Conservation (phyloP, 2,888 invertebrate species). For the Tetramorium bicarinatum region DNA sequence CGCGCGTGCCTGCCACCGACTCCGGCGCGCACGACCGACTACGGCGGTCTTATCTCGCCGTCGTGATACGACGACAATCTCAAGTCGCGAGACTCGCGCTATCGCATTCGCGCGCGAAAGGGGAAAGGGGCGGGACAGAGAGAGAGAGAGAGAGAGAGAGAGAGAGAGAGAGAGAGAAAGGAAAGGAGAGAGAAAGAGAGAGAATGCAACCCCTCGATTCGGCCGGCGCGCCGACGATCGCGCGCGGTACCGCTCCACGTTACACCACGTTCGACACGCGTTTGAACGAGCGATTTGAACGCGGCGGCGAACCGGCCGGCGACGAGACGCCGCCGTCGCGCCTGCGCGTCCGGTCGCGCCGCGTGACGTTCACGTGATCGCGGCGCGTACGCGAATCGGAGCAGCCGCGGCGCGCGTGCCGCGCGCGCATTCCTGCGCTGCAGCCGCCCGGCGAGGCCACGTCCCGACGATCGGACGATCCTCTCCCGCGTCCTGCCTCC, state of each 20-base stretch:
- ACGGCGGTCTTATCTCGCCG: constrained; percentile 37
- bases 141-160: background rate
- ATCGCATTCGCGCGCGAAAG: background rate
- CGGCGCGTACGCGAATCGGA: constrained; percentile 63
- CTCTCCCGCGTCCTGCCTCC: background rate
- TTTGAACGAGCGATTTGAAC: constrained; percentile 60
- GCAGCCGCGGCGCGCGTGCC: background rate
- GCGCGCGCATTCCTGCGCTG: constrained; percentile 61
- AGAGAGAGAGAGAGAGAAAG: background rate
- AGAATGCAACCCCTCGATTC: constrained; percentile 31
- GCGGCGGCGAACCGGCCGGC: constrained; percentile 53
- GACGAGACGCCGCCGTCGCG: constrained; percentile 48
- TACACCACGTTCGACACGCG: constrained; percentile 62
- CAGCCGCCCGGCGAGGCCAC: background rate
- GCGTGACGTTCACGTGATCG: constrained; percentile 84
- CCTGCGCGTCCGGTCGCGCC: constrained; percentile 45
- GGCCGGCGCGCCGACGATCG: constrained; percentile 54
- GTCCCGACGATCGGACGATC: constrained; percentile 39
- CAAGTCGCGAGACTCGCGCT: constrained; percentile 51
- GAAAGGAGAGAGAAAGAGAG: background rate
- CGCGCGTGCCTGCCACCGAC: constrained; percentile 17
- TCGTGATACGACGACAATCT: constrained; percentile 19
- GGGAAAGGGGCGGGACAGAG: background rate
- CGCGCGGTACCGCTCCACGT: constrained; percentile 55
- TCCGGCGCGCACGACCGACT: constrained; percentile 36